A percentile compares a stretch with the other conserved stretches of the same genome.
Conservation (phyloP, 2,888 invertebrate species). For the Penaeus monodon region DNA sequence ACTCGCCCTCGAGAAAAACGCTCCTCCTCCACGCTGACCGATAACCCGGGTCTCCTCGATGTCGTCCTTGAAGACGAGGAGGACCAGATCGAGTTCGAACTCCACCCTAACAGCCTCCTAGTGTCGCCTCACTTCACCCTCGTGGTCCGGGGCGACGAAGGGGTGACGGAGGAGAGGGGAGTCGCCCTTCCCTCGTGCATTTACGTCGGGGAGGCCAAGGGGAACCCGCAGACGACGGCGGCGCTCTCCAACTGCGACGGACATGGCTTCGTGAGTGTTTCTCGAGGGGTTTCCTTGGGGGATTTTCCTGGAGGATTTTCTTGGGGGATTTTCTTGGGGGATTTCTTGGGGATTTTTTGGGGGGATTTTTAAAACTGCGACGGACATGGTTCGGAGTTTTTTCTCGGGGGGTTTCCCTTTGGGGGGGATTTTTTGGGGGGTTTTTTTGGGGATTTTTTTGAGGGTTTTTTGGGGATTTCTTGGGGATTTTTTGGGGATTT, state of each 20-base stretch:
- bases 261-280: constrained; percentile 60
- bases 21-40: constrained; percentile 38
- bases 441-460: too few species aligned
- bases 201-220: constrained; percentile 46
- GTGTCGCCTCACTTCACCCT: constrained; percentile 50
- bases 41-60: constrained; percentile 50
- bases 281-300: too few species aligned
- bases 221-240: constrained; percentile 38
- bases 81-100: constrained; percentile 50
- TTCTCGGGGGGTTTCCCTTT: too few species aligned
- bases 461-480: too few species aligned
- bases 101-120: constrained; percentile 53
- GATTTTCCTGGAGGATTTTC: too few species aligned
- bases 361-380: too few species aligned
- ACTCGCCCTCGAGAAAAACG: constrained; percentile 43
- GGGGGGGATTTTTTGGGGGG: too few species aligned
- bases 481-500: too few species aligned
- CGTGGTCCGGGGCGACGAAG: constrained; percentile 51
- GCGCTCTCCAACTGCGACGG: constrained; percentile 63
- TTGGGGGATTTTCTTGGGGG: too few species aligned
- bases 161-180: constrained; percentile 31
- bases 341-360: too few species aligned
- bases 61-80: constrained; percentile 53
- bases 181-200: constrained; percentile 16
- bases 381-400: too few species aligned